A percentile compares a stretch with the other conserved stretches of the same genome.
These are phyloP conservation scores for Onchidella celtica DNA, from an alignment of 2,888 invertebrate species.

Conservation along the genomic window DNA sequence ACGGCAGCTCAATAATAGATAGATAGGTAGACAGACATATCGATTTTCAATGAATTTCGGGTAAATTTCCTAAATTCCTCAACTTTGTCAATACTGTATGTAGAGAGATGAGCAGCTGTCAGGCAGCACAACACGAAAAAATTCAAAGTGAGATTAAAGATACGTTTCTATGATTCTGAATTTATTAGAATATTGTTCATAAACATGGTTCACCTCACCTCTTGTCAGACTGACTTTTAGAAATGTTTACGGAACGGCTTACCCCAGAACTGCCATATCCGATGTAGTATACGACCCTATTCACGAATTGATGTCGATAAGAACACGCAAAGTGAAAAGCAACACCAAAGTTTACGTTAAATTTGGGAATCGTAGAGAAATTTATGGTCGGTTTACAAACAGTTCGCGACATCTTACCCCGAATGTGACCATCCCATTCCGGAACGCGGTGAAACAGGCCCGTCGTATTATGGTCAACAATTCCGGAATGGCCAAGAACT, in stretches of 20 bases:
- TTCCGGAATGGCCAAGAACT: slow-evolving; percentile 31
- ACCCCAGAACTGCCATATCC: slow-evolving; percentile 17
- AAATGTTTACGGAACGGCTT: slow-evolving; percentile 19
- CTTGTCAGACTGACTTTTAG: not conserved
- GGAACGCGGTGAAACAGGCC: slow-evolving; percentile 6
- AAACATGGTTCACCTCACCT: too few relatives aligned
- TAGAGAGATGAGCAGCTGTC: too few relatives aligned
- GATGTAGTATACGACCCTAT: slow-evolving; percentile 16
- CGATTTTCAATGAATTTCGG: too few relatives aligned
- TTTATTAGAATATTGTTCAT: too few relatives aligned
- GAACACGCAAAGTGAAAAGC: slow-evolving; percentile 23
- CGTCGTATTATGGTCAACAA: slow-evolving; percentile 27
- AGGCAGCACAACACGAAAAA: too few relatives aligned
- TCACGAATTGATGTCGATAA: slow-evolving; percentile 5
- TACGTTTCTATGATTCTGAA: too few relatives aligned
- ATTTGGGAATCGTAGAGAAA: not conserved
- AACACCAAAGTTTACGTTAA: slow-evolving; percentile 22
- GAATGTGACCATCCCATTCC: not conserved
- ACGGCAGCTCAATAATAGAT: too few relatives aligned
- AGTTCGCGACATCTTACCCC: not conserved
- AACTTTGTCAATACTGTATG: too few relatives aligned
- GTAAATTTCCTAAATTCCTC: too few relatives aligned
- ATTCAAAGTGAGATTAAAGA: too few relatives aligned
- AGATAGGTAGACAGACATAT: too few relatives aligned
- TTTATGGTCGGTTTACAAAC: slow-evolving; percentile 37